phyloP scores from a whole-genome alignment of 2,797 vertebrate genomes.

The Sebastes cheni region DNA sequence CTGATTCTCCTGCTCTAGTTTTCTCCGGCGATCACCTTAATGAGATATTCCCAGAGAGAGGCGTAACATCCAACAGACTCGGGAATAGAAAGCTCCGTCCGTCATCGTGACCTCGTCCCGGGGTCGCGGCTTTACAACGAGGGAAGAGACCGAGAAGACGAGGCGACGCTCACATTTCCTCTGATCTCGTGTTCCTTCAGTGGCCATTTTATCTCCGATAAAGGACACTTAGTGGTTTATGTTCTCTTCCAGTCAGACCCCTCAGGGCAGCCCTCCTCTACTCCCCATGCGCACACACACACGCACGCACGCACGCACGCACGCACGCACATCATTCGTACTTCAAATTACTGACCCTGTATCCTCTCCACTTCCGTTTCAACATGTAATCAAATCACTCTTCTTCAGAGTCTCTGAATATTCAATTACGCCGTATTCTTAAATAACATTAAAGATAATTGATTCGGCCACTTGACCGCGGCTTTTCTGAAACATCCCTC shows the following conservation, averaged over 20 bases:
- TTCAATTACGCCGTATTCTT: slow-evolving; percentile 42
- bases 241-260: slow-evolving; percentile 59
- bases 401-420: slow-evolving; percentile 38
- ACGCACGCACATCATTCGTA: background rate
- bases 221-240: slow-evolving; percentile 71
- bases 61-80: slow-evolving; percentile 14
- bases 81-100: slow-evolving; percentile 4
- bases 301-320: background rate
- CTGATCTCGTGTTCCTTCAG: slow-evolving; percentile 48
- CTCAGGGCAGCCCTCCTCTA: slow-evolving; percentile 19
- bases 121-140: background rate
- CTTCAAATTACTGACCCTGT: slow-evolving; percentile 39
- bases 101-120: background rate
- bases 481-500: slow-evolving; percentile 24
- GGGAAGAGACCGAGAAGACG: background rate
- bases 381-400: slow-evolving; percentile 38
- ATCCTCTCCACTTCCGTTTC: slow-evolving; percentile 42
- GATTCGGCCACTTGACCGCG: slow-evolving; percentile 43
- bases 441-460: slow-evolving; percentile 58
- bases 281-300: background rate
- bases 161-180: slow-evolving; percentile 20
- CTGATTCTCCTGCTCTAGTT: slow-evolving; percentile 21
- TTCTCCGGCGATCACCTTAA: slow-evolving; percentile 14
- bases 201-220: slow-evolving; percentile 59
- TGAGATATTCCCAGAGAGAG: slow-evolving; percentile 29